Percentiles rank a stretch among this genome's conserved stretches.
These are phyloP conservation scores for Leuctra nigra DNA, from an alignment of 2,888 invertebrate species.

Conservation along the genomic window DNA sequence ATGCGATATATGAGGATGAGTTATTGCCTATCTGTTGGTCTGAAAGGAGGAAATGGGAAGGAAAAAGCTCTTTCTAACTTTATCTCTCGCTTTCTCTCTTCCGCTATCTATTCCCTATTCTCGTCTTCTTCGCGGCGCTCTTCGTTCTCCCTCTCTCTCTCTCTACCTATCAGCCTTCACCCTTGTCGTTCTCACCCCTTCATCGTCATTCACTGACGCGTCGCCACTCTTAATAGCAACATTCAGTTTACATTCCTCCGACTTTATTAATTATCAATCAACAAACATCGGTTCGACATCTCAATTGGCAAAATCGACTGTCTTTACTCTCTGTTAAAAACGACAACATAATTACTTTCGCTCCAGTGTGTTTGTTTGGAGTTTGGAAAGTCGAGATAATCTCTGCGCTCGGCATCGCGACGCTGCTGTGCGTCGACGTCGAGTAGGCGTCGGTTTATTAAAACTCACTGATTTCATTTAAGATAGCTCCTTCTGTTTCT, in stretches of 20 bases:
- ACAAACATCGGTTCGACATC: background rate
- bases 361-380: background rate
- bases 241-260: background rate
- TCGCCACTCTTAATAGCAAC: slow-evolving; percentile 3
- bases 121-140: background rate
- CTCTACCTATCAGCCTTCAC: slow-evolving; percentile 5
- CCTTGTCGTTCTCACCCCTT: background rate
- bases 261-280: background rate
- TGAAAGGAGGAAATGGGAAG: slow-evolving; percentile 40
- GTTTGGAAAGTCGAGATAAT: slow-evolving; percentile 1
- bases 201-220: background rate
- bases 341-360: background rate
- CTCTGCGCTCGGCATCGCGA: background rate
- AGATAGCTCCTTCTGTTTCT: slow-evolving; percentile 16
- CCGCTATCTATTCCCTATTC: slow-evolving; percentile 14
- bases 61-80: slow-evolving; percentile 35
- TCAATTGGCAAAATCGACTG: too few species aligned
- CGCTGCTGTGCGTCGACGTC: background rate
- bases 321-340: background rate
- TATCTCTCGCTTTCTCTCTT: slow-evolving; percentile 21
- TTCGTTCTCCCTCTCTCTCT: background rate
- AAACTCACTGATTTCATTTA: slow-evolving; percentile 18
- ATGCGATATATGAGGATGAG: slow-evolving; percentile 37
- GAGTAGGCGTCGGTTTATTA: slow-evolving; percentile 3
- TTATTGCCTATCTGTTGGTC: slow-evolving; percentile 41